Evolutionary conservation across 2,113 vertebrate species (phyloP).

Genomic region (Myiagra hebetior): DNA sequence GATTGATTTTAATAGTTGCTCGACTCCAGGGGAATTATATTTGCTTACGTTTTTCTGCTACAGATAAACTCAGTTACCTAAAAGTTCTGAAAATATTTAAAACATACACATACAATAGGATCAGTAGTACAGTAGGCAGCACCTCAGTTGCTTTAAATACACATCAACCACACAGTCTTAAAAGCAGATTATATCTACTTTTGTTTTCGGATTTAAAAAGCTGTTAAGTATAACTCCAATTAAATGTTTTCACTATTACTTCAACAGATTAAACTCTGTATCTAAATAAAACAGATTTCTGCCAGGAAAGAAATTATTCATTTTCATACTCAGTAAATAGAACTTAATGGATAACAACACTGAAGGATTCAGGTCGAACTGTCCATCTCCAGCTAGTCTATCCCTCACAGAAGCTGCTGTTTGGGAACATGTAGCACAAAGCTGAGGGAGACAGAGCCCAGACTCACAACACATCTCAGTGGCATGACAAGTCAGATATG

Average conservation of each 20-base stretch:
- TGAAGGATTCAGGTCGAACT: neutral
- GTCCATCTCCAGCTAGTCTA: neutral
- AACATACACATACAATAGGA: neutral
- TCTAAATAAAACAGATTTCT: constrained; percentile 23
- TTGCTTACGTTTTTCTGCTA: constrained; percentile 69
- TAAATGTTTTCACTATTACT: constrained; percentile 23
- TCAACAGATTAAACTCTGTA: constrained; percentile 14
- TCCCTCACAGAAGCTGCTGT: neutral
- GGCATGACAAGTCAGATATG: neutral
- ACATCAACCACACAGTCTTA: neutral
- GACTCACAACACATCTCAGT: neutral
- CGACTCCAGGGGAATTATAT: constrained; percentile 69
- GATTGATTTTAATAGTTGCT: constrained; percentile 64
- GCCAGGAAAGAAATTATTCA: neutral
- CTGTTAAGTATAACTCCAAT: constrained; percentile 6
- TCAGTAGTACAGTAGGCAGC: neutral
- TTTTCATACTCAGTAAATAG: neutral
- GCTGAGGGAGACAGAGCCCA: neutral
- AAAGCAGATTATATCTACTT: neutral
- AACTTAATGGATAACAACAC: neutral
- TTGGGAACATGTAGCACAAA: neutral
- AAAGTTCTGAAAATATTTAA: constrained; percentile 73
- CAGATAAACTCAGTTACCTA: constrained; percentile 67
- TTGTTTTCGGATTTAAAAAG: neutral
- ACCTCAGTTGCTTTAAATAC: neutral